Evolutionary conservation across 2,797 vertebrate genomes (phyloP).

Genomic region (Carcharodon carcharias): DNA sequence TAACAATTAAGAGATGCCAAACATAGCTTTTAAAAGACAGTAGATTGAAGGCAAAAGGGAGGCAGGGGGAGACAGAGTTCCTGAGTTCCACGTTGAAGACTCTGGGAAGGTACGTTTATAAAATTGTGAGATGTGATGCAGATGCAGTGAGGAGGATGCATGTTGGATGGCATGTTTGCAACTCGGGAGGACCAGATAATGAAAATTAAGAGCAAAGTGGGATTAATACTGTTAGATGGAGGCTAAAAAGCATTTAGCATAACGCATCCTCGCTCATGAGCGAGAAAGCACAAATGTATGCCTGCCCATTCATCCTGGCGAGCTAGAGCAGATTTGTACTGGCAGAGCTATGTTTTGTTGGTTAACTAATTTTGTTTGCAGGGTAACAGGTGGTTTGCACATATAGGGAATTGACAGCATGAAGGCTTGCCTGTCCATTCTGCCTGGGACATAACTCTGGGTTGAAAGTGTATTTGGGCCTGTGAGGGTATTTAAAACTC

Average conservation of each 20-base stretch:
- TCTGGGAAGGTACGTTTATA: not conserved
- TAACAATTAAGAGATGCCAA: not conserved
- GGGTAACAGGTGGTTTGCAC: not conserved
- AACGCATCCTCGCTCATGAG: not conserved
- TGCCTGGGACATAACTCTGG: not conserved
- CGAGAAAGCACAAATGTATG: not conserved
- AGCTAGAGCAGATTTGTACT: not conserved
- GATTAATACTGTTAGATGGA: not conserved
- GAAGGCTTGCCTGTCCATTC: not conserved
- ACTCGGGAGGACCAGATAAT: not conserved
- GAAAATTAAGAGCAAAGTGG: not conserved
- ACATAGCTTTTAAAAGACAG: not conserved
- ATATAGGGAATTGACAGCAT: not conserved
- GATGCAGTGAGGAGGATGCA: not conserved
- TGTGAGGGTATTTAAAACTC: not conserved
- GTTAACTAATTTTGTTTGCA: not conserved
- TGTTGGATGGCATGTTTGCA: not conserved
- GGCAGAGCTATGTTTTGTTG: not conserved
- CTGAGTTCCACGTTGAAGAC: not conserved
- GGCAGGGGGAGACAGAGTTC: not conserved
- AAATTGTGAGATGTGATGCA: not conserved
- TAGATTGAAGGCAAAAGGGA: not conserved
- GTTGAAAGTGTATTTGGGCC: not conserved
- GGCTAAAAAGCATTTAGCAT: not conserved
- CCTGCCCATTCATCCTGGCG: not conserved